Evolutionary conservation across 2,797 vertebrate species (phyloP).

Genomic region (Synanceia verrucosa): DNA sequence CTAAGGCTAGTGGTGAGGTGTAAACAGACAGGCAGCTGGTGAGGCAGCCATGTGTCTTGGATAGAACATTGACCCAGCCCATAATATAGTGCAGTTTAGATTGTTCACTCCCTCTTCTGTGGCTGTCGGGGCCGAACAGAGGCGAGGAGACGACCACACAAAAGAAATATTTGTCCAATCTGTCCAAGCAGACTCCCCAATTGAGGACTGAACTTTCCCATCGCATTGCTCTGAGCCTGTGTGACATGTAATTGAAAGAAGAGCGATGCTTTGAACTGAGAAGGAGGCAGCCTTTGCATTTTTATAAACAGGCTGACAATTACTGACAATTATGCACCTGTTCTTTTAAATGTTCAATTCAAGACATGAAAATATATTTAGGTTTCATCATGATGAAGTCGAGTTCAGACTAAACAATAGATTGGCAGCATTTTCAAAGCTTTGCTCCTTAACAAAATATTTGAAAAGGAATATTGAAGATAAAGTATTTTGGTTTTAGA

Average conservation of each 20-base stretch:
- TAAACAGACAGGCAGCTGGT: conserved; percentile 78
- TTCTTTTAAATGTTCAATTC: conserved; percentile 28
- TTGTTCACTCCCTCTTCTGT: conserved; percentile 67
- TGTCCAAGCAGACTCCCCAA: conserved; percentile 80
- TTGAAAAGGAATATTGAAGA: conserved; percentile 15
- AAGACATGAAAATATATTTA: conserved; percentile 34
- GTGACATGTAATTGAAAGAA: conserved; percentile 65
- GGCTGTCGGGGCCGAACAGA: conserved; percentile 76
- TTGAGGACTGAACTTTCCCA: conserved; percentile 83
- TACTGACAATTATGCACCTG: conserved; percentile 56
- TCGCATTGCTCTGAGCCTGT: conserved; percentile 62
- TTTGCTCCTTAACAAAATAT: conserved; percentile 40
- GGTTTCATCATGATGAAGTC: conserved; percentile 6
- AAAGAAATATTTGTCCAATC: conserved; percentile 86
- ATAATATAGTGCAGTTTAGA: conserved; percentile 64
- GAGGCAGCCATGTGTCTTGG: conserved; percentile 64
- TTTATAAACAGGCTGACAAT: conserved; percentile 35
- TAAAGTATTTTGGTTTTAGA: conserved; percentile 41
- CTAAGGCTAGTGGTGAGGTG: conserved; percentile 58
- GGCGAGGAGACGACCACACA: conserved; percentile 78
- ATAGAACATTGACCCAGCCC: conserved; percentile 57
- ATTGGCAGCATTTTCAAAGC: conserved; percentile 51
- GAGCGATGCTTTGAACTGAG: conserved; percentile 60
- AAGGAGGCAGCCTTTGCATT: conserved; percentile 35
- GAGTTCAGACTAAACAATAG: conserved; percentile 35